Evolutionary conservation across 1,140 invertebrate genomes (phyloP), one percentile per base, ranked within the genome.

Genomic region (Drosophila persimilis): DNA sequence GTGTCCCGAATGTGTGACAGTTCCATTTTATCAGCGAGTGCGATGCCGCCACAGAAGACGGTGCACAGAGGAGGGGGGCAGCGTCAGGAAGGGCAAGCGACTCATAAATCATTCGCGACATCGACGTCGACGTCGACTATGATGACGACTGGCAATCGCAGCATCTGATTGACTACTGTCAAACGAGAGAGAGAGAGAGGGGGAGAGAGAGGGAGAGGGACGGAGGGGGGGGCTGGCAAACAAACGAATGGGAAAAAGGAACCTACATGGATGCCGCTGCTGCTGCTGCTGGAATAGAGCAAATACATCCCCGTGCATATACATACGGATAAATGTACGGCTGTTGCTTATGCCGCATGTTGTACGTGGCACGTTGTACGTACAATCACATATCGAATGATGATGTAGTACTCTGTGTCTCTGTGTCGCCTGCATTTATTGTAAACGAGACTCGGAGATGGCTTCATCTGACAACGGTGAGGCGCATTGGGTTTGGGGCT

Each of bases 81-180:
- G 15, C 15, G 55, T 46, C n/a, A 55, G 45, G 45, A 58, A 55
- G 52, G 69, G 74, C 59, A 73, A 73, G 54, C 73, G 59, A 66
- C 73, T 85, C 81, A 85, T 85, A 85, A 85, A 85, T 85, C 81
- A 85, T 85, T 86, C 81, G 81, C 81, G 77, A 79, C 59, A 64
- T 80, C 76, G 58, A 84, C 75, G 80, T 84, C 80, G 80, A 80
- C 76, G 80, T 84, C 80, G 80, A 80, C 76, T 84, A 80, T 70
- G 81, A 85, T 85, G 80, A 85, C 73, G 81, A 85, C 81, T 86
- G 81, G 73, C 81, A 85, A 85, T 85, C 81, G 81, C 58, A 70
- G 73, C 51, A 80, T 74, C 81, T 80, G 81, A 85, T 85, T 85
- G 81, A 85, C 81, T 85, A 81, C 77, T 80, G 81, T 80, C 81